Conservation (phyloP, 1,140 invertebrate species). For the Trichoplusia ni region DNA sequence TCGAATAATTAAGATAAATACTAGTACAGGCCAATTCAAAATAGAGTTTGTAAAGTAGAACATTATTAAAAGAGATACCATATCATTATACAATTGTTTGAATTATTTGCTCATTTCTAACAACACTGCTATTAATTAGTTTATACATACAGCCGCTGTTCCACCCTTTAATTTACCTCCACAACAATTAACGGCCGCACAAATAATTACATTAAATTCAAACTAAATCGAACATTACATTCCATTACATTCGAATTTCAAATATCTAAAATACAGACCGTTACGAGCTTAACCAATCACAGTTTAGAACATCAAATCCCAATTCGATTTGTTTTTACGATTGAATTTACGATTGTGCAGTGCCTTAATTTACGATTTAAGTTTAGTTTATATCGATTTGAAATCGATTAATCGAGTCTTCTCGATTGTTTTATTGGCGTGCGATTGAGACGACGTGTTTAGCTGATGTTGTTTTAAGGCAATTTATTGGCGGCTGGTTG, state of each 20-base stretch:
- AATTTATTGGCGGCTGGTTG: background rate
- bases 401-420: constrained; percentile 38
- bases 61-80: too few relatives aligned
- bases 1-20: too few relatives aligned
- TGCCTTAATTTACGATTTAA: constrained; percentile 45
- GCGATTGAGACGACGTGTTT: background rate
- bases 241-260: background rate
- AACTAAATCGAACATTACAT: constrained; percentile 14
- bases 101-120: too few relatives aligned
- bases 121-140: too few relatives aligned
- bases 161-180: too few relatives aligned
- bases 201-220: constrained; percentile 1
- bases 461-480: background rate
- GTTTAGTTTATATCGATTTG: constrained; percentile 42
- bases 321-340: constrained; percentile 40
- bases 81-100: too few relatives aligned
- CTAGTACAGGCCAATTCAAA: too few relatives aligned
- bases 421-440: constrained; percentile 26
- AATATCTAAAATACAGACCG: constrained; percentile 12
- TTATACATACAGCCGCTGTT: too few relatives aligned
- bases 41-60: too few relatives aligned
- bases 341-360: constrained; percentile 41
- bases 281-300: constrained; percentile 36
- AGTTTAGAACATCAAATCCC: constrained; percentile 22
- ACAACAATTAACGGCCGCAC: background rate